Evolutionary conservation across 2,113 vertebrate species (phyloP), one percentile per base, ranked within the genome.

Genomic region (Anser brachyrhynchus): DNA sequence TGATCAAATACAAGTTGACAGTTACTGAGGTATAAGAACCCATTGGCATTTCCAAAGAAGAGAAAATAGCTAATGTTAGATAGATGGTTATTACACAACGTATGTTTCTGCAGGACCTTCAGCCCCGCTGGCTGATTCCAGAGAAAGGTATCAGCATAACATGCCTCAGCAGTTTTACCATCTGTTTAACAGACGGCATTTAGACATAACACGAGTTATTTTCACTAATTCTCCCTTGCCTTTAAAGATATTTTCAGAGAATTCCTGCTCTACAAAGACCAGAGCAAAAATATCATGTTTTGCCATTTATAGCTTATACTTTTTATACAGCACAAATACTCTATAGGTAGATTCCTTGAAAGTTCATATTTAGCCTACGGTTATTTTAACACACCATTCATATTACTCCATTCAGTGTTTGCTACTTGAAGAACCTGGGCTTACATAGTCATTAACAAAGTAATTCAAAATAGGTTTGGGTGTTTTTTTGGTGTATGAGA

Each of bases 151-250:
- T 79, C 92, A 84, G 81, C 65, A 35, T 31, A 96, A 74, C 91
- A 65, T 66, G 89, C 78, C 78, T 92, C 94, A 93, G 92, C 89
- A 95, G 41, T 85, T 89, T 90, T 49, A 83, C 81, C 94, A 92
- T 92, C 97, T 94, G 77, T 84, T 87, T 69, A 80, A 88, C 51
- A 87, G 77, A 69, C 52, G 81, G 66, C 75, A 66, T 75, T 77
- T 37, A 79, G 67, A 92, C 82, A 79, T 35, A 37, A 69, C 55
- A 83, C 73, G 51, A 72, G 67, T 91, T 89, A 79, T 85, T 89
- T 85, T 79, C 91, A 76, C 71, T 73, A 79, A 71, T 92, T 96
- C 77, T 69, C 49, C 62, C 77, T 73, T 5, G 5, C 87, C 91
- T 96, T 77, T 64, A n/a, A 79, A 89, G 69, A 61, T 81, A 81